Evolutionary conservation across 2,113 vertebrate genomes (phyloP), one percentile per base, ranked within the genome.

Genomic region (Oncorhynchus clarkii): DNA sequence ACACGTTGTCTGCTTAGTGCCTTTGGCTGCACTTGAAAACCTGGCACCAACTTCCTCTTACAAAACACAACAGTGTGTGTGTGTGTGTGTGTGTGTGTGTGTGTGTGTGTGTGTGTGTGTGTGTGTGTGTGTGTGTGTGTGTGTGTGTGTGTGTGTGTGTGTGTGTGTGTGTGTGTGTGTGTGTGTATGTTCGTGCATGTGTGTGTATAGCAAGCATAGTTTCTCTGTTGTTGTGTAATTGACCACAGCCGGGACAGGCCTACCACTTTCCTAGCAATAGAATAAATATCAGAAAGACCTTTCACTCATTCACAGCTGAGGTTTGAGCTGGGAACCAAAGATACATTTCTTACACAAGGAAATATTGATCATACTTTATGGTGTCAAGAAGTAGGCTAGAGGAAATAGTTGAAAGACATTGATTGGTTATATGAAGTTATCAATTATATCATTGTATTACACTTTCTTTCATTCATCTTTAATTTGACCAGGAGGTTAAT

Each of bases 1-100:
- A 64, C 71, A 73, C 11, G 22, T 68, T 57, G 78, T 79, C 76
- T 39, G 51, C 45, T 87, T 85, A 85, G 82, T 78, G 84, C 75
- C 51, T 75, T 74, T 71, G 45, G 80, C 73, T 79, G 70, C 70
- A 68, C 65, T 80, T 74, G 73, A 82, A 78, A 71, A 31, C 59
- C 57, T 54, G 60, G 57, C 71, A 73, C 54, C 39, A 13, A 66
- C 70, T 69, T 74, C 66, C 71, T 73, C 75, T 68, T 45, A 45
- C 72, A 72, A 11, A 45, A 45, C 14, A 49, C 54, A 39, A 67
- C 16, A 0, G 24, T 66, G 6, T 34, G 34, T 2, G 31, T 31
- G 31, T 31, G 31, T 31, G 31, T 4, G 1, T 34, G 31, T 4
- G 29, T 31, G 31, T 34, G 31, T 6, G 3, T 31, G 31, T 34